These are phyloP conservation scores for Platalea minor DNA, from an alignment of 2,797 vertebrate genomes.

Conservation along the genomic window DNA sequence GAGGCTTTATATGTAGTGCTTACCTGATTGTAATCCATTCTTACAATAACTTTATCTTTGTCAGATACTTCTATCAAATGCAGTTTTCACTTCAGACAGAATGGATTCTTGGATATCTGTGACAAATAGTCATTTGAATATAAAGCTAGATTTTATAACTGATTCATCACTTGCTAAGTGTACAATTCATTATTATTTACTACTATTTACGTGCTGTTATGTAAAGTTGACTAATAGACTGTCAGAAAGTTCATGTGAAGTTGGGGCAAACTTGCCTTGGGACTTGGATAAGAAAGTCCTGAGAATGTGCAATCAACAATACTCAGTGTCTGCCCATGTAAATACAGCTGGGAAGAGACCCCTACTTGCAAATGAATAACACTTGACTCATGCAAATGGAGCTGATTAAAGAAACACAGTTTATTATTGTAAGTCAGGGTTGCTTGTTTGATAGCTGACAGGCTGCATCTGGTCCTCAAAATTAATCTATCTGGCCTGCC, in stretches of 20 bases:
- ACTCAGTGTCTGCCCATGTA: background rate
- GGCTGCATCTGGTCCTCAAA: constrained; percentile 45
- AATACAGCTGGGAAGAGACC: constrained; percentile 42
- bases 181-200: background rate
- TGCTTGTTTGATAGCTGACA: constrained; percentile 20
- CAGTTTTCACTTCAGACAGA: background rate
- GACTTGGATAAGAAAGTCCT: background rate
- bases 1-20: background rate
- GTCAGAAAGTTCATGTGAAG: background rate
- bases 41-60: background rate
- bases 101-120: background rate
- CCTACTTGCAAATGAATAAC: background rate
- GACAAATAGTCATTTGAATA: background rate
- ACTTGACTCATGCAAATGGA: constrained; percentile 13
- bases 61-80: background rate
- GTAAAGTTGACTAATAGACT: background rate
- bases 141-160: background rate
- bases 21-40: background rate
- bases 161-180: background rate
- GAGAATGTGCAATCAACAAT: background rate
- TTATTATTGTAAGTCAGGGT: background rate
- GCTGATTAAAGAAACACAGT: constrained; percentile 28
- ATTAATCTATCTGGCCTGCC: constrained; percentile 10
- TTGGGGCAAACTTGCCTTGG: background rate
- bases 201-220: background rate